Conservation (phyloP, 2,113 vertebrate species). For the Hippocampus zosterae region DNA sequence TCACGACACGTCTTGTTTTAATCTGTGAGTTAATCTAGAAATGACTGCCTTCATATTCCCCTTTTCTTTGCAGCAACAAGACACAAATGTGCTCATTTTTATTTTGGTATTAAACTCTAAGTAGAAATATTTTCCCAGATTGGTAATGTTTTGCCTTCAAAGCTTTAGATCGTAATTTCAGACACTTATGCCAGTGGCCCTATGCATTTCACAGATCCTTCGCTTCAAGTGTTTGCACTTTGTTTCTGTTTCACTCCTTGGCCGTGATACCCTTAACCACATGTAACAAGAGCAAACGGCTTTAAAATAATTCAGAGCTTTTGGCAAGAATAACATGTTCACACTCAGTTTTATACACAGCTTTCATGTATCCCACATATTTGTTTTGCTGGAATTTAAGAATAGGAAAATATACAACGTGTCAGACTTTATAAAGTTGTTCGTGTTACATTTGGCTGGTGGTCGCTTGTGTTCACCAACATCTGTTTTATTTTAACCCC, state of each 20-base stretch:
- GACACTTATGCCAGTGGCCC: conserved; percentile 16
- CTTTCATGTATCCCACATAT: not conserved
- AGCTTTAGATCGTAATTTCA: conserved; percentile 18
- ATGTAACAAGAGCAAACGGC: conserved; percentile 4
- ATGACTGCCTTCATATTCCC: not conserved
- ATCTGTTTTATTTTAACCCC: conserved; percentile 4
- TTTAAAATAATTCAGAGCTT: conserved; percentile 10
- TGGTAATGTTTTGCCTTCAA: conserved; percentile 26
- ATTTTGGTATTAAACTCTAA: conserved; percentile 1
- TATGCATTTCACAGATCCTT: conserved; percentile 24
- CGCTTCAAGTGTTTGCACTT: conserved; percentile 12
- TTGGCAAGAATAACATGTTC: conserved; percentile 6
- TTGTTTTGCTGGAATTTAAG: not conserved
- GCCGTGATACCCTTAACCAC: not conserved
- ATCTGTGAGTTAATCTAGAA: conserved; percentile 4
- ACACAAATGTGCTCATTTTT: not conserved
- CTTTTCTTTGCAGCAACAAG: not conserved
- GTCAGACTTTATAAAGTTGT: not conserved
- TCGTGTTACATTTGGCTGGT: conserved; percentile 3
- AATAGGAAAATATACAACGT: conserved; percentile 9
- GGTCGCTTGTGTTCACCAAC: not conserved
- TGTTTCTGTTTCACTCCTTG: conserved; percentile 20
- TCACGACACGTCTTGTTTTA: conserved; percentile 52
- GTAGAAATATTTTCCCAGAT: conserved; percentile 14
- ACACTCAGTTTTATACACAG: not conserved